Conservation (phyloP, 2,797 vertebrate genomes). For the Peromyscus melanophrys region DNA sequence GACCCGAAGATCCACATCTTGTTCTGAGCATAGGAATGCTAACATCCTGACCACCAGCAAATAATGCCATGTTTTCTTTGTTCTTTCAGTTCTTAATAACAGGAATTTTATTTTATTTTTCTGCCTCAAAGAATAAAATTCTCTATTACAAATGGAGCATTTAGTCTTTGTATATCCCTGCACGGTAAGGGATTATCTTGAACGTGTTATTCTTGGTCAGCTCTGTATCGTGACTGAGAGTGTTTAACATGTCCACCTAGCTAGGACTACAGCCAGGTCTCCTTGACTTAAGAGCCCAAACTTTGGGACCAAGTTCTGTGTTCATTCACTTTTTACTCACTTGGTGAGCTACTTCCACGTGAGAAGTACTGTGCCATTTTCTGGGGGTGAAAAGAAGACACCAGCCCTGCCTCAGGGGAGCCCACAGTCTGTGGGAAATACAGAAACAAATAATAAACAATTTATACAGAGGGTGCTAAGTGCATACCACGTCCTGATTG, state of each 20-base stretch:
- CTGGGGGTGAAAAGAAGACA: slow-evolving; percentile 6
- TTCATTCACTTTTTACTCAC: not conserved
- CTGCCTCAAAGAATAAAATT: not conserved
- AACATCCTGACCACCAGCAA: not conserved
- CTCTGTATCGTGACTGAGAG: not conserved
- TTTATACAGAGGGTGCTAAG: slow-evolving; percentile 31
- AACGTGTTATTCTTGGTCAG: not conserved
- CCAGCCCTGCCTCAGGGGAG: not conserved
- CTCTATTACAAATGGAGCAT: not conserved
- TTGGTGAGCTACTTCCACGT: not conserved
- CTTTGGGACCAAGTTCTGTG: not conserved
- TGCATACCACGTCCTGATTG: not conserved
- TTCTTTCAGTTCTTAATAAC: slow-evolving; percentile 1
- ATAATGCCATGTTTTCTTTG: slow-evolving; percentile 42
- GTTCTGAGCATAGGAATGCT: slow-evolving; percentile 3
- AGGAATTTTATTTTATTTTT: not conserved
- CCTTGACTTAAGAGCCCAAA: not conserved
- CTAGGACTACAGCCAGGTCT: not conserved
- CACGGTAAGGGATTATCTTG: not conserved
- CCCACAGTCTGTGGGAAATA: slow-evolving; percentile 49
- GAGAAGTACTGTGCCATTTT: not conserved
- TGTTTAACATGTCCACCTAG: not conserved
- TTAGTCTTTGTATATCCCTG: not conserved
- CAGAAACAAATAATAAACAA: slow-evolving; percentile 41
- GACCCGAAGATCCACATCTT: not conserved